Conservation (phyloP, 2,113 vertebrate genomes). For the Otolemur garnettii region DNA sequence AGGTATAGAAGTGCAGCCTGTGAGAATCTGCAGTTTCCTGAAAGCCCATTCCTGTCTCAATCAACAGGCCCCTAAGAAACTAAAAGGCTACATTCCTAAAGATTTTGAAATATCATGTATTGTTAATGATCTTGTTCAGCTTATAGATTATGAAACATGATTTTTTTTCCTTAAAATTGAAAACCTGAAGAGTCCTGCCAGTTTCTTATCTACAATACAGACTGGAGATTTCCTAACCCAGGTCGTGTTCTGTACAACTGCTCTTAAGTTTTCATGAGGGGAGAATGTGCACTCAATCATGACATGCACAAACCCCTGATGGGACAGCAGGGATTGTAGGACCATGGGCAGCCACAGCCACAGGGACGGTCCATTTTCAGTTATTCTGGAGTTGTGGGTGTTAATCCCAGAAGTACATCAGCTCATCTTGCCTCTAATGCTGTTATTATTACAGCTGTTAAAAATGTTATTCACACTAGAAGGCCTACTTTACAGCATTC, state of each 20-base stretch:
- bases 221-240: neutral
- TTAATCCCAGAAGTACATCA: neutral
- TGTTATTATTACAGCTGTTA: neutral
- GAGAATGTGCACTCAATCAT: neutral
- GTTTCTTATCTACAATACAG: neutral
- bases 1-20: neutral
- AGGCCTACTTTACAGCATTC: neutral
- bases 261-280: neutral
- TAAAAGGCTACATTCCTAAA: constrained; percentile 28
- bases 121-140: neutral
- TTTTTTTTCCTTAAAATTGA: constrained; percentile 19
- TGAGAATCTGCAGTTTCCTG: constrained; percentile 2
- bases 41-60: constrained; percentile 27
- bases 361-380: neutral
- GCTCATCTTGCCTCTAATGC: neutral
- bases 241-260: neutral
- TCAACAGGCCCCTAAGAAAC: neutral
- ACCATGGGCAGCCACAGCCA: neutral
- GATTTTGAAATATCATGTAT: neutral
- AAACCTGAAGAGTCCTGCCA: constrained; percentile 5
- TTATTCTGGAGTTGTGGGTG: neutral
- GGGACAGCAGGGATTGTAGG: neutral
- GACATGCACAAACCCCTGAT: neutral
- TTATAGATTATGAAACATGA: neutral
- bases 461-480: neutral